Base-by-base conservation (phyloP, 64 coral and sea anemone genomes). In the Astreopora myriophthalma region DNA sequence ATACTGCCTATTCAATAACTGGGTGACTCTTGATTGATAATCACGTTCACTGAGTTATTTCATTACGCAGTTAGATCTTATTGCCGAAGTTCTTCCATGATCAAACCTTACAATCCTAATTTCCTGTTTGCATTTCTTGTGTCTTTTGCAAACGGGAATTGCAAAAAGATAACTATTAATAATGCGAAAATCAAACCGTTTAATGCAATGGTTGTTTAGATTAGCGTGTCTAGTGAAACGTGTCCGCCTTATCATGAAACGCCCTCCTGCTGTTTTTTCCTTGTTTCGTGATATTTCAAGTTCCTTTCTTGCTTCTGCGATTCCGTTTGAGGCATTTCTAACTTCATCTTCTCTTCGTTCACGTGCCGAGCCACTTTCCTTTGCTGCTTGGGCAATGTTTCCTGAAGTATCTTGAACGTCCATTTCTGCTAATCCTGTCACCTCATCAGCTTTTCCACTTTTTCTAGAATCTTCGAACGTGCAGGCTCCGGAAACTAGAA, bases 101-200 rank as follows among this genome's bases (percentile, higher is more conserved):
- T 10, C 25, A 58, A 80, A 80, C 11, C 19, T 80, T 14, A 80
- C 76, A 55, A 49, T 34, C 17, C 22, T 57, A 6, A 8, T 8
- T 16, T 32, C 30, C 6, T 58, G 29, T 57, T 8, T 20, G 49
- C 76, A 80, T 3, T 26, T 28, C 5, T 80, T 44, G 39, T 46
- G 73, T 48, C 24, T 58, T 34, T 80, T 80, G 29, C 76, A 80
- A 60, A 58, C 27, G 17, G 76, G 76, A 58, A 80, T 80, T 34
- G 1, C 48, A 9, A 80, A 80, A 5, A 80, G n/a, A 58, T 80
- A 34, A 60, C 34, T 60, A 34, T 58, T 22, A 60, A 80, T 80
- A 6, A 80, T 31, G 26, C 49, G 76, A 14, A 58, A 58, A 34
- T 34, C 11, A 17, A 34, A n/a, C 19, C 49, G 29, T 33, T 34